A percentile compares a stretch with the other conserved stretches of the same genome.
phyloP scores from a whole-genome alignment of 30 jellyfish, hydroid and myxozoan species.

The Sanderia malayensis region DNA sequence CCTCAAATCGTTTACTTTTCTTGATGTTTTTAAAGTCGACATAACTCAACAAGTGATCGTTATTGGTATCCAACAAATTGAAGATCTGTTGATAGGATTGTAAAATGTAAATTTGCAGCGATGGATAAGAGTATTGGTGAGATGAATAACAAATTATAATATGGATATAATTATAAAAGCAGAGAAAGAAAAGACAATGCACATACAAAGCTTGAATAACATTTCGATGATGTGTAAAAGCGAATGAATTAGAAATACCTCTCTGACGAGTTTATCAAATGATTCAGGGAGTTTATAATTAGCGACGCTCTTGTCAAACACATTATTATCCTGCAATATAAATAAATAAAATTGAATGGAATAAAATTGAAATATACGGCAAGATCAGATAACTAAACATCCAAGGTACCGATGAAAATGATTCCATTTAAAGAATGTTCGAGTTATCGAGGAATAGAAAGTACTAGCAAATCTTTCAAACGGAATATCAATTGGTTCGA shows the following conservation, averaged over 20 bases:
- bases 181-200: too few relatives aligned
- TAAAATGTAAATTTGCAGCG: too few relatives aligned
- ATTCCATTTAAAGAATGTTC: not conserved
- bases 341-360: too few relatives aligned
- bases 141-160: not conserved
- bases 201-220: not conserved
- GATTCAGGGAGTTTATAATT: too few relatives aligned
- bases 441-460: too few relatives aligned
- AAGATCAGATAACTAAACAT: too few relatives aligned
- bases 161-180: not conserved
- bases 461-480: too few relatives aligned
- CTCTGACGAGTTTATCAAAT: not conserved
- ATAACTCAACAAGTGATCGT: conserved; percentile 22
- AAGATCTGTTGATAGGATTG: conserved; percentile 21
- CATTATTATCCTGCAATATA: too few relatives aligned
- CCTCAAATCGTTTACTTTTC: conserved; percentile 36
- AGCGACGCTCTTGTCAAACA: too few relatives aligned
- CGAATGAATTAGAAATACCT: not conserved
- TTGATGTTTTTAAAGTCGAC: conserved; percentile 33
- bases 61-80: conserved; percentile 41
- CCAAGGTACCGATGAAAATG: not conserved
- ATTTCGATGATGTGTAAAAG: not conserved
- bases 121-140: not conserved
- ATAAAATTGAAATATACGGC: too few relatives aligned
- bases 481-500: not conserved